These are phyloP conservation scores for Callaeas wilsoni DNA, from an alignment of 2,113 vertebrate genomes.

Conservation along the genomic window DNA sequence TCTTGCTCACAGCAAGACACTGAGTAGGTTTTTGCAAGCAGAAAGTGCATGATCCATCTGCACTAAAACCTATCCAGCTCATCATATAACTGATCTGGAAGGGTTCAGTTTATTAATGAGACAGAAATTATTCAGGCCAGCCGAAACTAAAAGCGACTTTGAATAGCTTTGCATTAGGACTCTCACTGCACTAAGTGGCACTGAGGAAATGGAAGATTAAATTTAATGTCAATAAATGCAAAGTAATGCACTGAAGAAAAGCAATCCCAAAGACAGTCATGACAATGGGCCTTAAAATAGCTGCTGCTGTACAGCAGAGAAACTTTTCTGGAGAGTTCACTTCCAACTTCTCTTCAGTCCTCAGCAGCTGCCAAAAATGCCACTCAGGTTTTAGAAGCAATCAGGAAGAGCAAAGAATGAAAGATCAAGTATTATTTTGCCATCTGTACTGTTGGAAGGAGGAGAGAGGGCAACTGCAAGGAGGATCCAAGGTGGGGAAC, in stretches of 20 bases:
- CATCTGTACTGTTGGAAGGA: neutral
- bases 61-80: neutral
- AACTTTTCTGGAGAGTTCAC: neutral
- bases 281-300: slow-evolving; percentile 10
- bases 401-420: neutral
- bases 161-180: slow-evolving; percentile 2
- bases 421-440: neutral
- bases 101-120: slow-evolving; percentile 11
- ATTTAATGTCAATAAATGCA: slow-evolving; percentile 56
- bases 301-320: neutral
- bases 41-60: neutral
- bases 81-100: neutral
- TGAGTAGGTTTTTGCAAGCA: neutral
- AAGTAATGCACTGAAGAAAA: slow-evolving; percentile 35
- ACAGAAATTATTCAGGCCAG: slow-evolving; percentile 23
- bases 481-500: neutral
- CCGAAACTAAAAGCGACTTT: neutral
- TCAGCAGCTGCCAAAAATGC: neutral
- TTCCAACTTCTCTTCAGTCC: neutral
- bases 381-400: neutral
- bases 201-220: slow-evolving; percentile 43
- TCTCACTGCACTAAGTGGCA: neutral
- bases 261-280: neutral
- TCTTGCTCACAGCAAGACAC: neutral
- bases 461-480: neutral